These are phyloP conservation scores for Sylvilagus floridanus DNA, from an alignment of 2,797 vertebrate species.

Conservation along the genomic window DNA sequence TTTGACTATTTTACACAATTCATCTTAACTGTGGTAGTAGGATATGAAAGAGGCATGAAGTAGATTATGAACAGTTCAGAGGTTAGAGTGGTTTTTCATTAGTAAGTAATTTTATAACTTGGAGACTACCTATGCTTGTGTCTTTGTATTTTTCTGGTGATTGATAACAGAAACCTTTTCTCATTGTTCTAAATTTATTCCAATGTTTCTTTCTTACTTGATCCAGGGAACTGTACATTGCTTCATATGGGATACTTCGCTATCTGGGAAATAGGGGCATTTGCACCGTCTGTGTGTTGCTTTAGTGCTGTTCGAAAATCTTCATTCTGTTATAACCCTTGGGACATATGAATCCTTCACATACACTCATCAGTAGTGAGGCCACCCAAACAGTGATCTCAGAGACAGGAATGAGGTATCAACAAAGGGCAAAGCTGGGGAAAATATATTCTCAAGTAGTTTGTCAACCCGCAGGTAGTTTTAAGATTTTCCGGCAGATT, in stretches of 20 bases:
- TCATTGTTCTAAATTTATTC: constrained; percentile 4
- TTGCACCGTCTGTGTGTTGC: neutral
- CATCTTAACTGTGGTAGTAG: constrained; percentile 2
- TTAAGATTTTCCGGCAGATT: constrained; percentile 8
- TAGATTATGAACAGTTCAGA: neutral
- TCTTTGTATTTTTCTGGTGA: neutral
- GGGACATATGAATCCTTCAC: neutral
- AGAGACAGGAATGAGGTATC: neutral
- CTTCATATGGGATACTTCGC: neutral
- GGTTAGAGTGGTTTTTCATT: neutral
- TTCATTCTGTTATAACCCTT: neutral
- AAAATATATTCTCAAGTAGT: neutral
- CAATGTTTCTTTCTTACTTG: constrained; percentile 16
- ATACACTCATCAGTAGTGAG: neutral
- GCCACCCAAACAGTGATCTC: neutral
- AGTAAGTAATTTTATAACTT: constrained; percentile 12
- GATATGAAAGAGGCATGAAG: neutral
- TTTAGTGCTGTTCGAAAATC: constrained; percentile 3
- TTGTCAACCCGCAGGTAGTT: neutral
- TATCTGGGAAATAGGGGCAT: neutral
- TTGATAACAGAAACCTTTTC: neutral
- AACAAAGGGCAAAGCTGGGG: neutral
- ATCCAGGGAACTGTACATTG: neutral
- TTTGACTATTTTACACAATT: constrained; percentile 29
- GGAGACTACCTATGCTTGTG: neutral